Evolutionary conservation across 2,888 invertebrate species (phyloP).

Genomic region (Rhagonycha fulva): DNA sequence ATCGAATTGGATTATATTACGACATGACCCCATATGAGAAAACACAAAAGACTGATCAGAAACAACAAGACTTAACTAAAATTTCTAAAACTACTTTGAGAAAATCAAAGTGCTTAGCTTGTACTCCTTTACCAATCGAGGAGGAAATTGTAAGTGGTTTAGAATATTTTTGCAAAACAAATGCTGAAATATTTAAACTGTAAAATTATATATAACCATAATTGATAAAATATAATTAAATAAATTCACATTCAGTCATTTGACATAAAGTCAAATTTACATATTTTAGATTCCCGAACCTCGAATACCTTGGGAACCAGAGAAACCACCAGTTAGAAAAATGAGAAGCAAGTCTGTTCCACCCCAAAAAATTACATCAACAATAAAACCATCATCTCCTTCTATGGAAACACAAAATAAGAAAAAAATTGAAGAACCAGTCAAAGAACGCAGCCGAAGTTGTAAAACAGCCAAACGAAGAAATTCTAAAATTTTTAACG

Average conservation of each 20-base stretch:
- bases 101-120: slow-evolving; percentile 46
- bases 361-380: slow-evolving; percentile 24
- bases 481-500: neutral
- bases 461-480: slow-evolving; percentile 9
- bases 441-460: slow-evolving; percentile 8
- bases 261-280: neutral
- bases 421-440: slow-evolving; percentile 3
- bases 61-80: slow-evolving; percentile 4
- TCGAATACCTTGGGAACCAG: slow-evolving; percentile 53
- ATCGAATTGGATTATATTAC: slow-evolving; percentile 34
- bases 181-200: neutral
- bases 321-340: slow-evolving; percentile 41
- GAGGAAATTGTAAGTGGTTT: slow-evolving; percentile 1
- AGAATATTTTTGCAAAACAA: neutral
- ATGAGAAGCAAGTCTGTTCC: slow-evolving; percentile 46
- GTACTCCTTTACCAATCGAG: slow-evolving; percentile 32
- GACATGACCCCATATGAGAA: slow-evolving; percentile 2
- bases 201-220: neutral
- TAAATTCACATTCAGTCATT: neutral
- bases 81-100: slow-evolving; percentile 33
- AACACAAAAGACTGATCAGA: slow-evolving; percentile 9
- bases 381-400: slow-evolving; percentile 4
- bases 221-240: neutral
- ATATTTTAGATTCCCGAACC: slow-evolving; percentile 50
- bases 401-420: neutral